Evolutionary conservation across 1,140 invertebrate species (phyloP).

Genomic region (Akabosia matsudoensis): DNA sequence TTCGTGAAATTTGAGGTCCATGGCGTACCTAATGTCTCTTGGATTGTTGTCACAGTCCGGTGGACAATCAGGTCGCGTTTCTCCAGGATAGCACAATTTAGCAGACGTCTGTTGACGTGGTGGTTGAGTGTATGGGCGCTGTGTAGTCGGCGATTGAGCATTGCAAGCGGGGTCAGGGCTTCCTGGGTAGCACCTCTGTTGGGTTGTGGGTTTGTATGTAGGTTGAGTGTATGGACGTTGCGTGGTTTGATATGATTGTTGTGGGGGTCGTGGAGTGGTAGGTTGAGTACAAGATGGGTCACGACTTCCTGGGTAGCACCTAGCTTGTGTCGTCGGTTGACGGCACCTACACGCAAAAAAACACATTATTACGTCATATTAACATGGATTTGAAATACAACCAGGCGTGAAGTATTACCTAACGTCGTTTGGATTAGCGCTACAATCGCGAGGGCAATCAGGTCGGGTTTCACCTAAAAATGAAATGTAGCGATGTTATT

Average conservation of each 20-base stretch:
- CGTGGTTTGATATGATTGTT: background rate
- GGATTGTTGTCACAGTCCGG: background rate
- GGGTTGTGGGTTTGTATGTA: background rate
- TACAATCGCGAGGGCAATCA: background rate
- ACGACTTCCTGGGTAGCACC: slow-evolving; percentile 10
- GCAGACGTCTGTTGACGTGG: background rate
- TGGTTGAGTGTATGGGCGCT: background rate
- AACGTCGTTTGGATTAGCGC: background rate
- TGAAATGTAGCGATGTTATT: too few species aligned
- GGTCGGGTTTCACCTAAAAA: background rate
- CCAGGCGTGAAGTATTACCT: too few species aligned
- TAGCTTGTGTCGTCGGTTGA: background rate
- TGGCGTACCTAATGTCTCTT: background rate
- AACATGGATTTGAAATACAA: too few species aligned
- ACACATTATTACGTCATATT: too few species aligned
- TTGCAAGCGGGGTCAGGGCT: slow-evolving; percentile 37
- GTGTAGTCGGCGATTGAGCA: slow-evolving; percentile 35
- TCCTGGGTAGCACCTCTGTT: slow-evolving; percentile 52
- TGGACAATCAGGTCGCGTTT: background rate
- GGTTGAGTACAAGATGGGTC: background rate
- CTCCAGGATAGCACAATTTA: slow-evolving; percentile 1
- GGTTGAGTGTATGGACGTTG: background rate
- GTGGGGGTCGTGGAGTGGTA: slow-evolving; percentile 43
- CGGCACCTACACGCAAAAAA: background rate
- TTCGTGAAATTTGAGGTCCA: too few species aligned